Percentiles rank a stretch among this genome's conserved stretches.
These are phyloP conservation scores for Varroa destructor DNA, from an alignment of 1,140 invertebrate species.

Conservation along the genomic window DNA sequence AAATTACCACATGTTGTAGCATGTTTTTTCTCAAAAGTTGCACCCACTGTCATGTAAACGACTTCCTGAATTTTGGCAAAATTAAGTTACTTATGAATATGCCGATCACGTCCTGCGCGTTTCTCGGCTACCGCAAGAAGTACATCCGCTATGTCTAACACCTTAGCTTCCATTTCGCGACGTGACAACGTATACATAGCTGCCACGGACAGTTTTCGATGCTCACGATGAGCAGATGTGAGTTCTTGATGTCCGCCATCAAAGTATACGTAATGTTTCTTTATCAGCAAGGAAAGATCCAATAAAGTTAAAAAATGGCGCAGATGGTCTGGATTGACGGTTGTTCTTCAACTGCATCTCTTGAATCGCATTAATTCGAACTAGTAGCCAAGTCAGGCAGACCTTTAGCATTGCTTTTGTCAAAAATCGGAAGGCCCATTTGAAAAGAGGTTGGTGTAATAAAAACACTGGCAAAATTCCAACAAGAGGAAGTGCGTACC, in stretches of 20 bases:
- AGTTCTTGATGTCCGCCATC: background rate
- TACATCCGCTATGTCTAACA: background rate
- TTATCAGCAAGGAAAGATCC: background rate
- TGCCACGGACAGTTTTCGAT: background rate
- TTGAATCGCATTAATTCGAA: background rate
- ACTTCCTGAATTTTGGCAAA: slow-evolving; percentile 1
- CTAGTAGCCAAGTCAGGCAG: background rate
- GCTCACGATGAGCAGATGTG: background rate
- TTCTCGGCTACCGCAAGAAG: background rate
- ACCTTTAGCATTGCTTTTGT: no score
- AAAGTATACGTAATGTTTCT: background rate
- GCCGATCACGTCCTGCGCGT: background rate
- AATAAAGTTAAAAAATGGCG: background rate
- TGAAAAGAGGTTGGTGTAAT: background rate
- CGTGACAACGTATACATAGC: background rate
- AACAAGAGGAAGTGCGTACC: background rate
- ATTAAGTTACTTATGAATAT: background rate
- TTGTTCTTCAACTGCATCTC: background rate
- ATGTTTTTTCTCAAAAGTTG: background rate
- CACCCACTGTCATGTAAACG: background rate
- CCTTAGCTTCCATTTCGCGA: background rate
- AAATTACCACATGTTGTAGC: background rate
- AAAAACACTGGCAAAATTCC: background rate
- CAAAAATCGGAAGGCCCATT: no score
- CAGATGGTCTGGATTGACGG: background rate